Evolutionary conservation across 2,888 invertebrate genomes (phyloP), one percentile per base, ranked within the genome.

Genomic region (Hypolimnas misippus): DNA sequence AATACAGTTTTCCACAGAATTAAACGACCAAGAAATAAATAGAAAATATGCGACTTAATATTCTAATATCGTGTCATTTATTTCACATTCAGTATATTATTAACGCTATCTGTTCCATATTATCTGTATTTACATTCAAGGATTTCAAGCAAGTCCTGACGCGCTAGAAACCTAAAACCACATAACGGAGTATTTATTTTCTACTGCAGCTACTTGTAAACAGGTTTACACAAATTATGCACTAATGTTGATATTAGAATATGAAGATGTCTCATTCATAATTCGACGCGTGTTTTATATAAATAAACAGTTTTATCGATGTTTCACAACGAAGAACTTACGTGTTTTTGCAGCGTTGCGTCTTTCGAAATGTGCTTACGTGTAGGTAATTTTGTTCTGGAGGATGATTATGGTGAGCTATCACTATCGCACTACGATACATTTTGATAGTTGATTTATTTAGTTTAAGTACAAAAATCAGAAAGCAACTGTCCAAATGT

Each of bases 121-220:
- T 29, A 52, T 44, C 31, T 40, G 21, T 53, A 40, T 58, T 58
- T 46, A 60, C 21, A 65, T 46, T 65, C 68, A 70, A 71, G 68
- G 66, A 62, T 68, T 64, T 52, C 70, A 56, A 68, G 62, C 56
- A 62, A 40, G 35, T 50, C 55, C 62, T 44, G 40, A 63, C 63
- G 68, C 63, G 65, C 68, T 57, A 68, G 65, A 68, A 68, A 71
- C 70, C 70, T 67, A 64, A 69, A 64, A 61, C 54, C 31, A 38
- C 33, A 25, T 61, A 66, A 63, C 63, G 57, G 65, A 58, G 44
- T 62, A 58, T 59, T 63, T 54, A 55, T 57, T 50, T 63, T 59
- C 52, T 52, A 59, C 59, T 38, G 49, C 57, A 40, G 19, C 60
- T 17, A 54, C 25, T 42, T 21, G 53, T 51, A 21, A 60, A 50